A percentile compares a stretch with the other conserved stretches of the same genome.
Evolutionary conservation across 2,797 vertebrate genomes (phyloP).

Genomic region (Monodelphis domestica): DNA sequence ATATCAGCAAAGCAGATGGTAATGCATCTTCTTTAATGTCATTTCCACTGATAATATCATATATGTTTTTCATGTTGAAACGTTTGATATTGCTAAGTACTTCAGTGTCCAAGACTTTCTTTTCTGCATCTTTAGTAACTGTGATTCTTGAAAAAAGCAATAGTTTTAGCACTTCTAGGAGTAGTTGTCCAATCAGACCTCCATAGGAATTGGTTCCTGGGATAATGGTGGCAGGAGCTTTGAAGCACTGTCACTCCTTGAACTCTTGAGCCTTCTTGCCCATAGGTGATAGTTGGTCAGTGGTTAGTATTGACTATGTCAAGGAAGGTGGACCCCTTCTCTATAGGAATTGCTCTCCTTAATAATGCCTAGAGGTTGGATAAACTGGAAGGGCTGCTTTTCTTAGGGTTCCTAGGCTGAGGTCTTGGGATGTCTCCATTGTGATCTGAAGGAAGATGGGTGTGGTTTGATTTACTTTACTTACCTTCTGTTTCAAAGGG

Average conservation of each 20-base stretch:
- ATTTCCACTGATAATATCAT: neutral
- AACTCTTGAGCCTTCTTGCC: neutral
- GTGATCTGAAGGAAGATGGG: neutral
- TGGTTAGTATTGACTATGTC: neutral
- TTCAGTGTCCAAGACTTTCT: neutral
- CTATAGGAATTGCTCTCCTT: neutral
- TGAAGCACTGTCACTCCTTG: neutral
- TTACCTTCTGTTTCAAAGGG: neutral
- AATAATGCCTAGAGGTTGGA: neutral
- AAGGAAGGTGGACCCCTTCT: neutral
- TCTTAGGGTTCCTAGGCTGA: neutral
- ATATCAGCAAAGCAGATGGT: neutral
- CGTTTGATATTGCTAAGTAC: neutral
- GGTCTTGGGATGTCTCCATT: neutral
- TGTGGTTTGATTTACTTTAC: neutral
- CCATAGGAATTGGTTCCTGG: neutral
- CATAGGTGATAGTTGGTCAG: neutral
- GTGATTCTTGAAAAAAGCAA: neutral
- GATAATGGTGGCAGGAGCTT: too few relatives aligned
- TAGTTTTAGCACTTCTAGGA: neutral
- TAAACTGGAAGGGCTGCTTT: neutral
- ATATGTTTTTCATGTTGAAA: neutral
- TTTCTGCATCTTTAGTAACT: neutral
- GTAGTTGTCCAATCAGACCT: neutral
- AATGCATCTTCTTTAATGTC: neutral